phyloP scores from a whole-genome alignment of 2,797 vertebrate species.

The Aratinga solstitialis region DNA sequence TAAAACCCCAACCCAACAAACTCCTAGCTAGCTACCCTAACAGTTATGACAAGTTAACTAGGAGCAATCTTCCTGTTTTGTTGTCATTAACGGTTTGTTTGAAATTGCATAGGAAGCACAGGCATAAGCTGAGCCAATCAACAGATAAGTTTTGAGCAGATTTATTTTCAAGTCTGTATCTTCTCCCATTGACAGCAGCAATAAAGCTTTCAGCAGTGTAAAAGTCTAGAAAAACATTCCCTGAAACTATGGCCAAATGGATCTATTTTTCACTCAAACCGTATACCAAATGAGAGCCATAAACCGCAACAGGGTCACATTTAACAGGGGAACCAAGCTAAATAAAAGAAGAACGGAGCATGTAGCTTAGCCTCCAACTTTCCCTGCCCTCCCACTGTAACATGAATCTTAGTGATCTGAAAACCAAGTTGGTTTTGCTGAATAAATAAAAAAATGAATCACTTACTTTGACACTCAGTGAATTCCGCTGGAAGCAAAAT shows the following conservation, averaged over 20 bases:
- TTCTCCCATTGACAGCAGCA: conserved; percentile 43
- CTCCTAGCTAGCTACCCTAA: not conserved
- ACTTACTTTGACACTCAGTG: not conserved
- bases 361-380: not conserved
- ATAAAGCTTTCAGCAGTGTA: conserved; percentile 72
- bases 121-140: not conserved
- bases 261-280: conserved; percentile 73
- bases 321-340: conserved; percentile 51
- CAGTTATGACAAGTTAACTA: not conserved
- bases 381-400: too few relatives aligned
- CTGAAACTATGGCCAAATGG: conserved; percentile 71
- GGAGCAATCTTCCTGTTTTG: not conserved
- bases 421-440: not conserved
- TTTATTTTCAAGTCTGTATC: conserved; percentile 67
- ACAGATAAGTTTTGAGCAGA: conserved; percentile 38
- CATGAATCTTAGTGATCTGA: not conserved
- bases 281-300: not conserved
- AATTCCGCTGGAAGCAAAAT: conserved; percentile 30
- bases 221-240: conserved; percentile 73
- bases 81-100: not conserved
- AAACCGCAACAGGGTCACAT: conserved; percentile 70
- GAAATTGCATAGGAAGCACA: not conserved
- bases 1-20: not conserved
- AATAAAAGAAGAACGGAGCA: conserved; percentile 42
- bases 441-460: conserved; percentile 29